These are phyloP conservation scores for Rachycentron canadum DNA, from an alignment of 2,797 vertebrate genomes.

Conservation along the genomic window DNA sequence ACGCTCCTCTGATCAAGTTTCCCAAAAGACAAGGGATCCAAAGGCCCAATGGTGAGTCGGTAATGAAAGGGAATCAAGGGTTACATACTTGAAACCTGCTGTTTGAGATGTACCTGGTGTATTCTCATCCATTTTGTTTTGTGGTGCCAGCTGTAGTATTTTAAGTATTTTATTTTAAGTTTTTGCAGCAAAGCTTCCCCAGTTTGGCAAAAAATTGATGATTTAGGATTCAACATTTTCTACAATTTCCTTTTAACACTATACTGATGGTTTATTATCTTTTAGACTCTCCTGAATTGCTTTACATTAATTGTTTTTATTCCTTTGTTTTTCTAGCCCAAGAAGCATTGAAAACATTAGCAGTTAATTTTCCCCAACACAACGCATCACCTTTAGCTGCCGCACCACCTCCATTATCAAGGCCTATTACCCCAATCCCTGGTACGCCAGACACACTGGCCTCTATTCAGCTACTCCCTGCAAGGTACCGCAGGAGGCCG, in stretches of 20 bases:
- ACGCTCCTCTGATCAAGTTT: constrained; percentile 85
- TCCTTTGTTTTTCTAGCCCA: constrained; percentile 61
- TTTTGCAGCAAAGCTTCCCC: background rate
- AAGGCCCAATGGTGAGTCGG: constrained; percentile 82
- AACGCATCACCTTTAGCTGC: constrained; percentile 46
- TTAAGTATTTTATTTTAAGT: background rate
- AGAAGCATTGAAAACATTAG: constrained; percentile 77
- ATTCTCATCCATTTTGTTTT: background rate
- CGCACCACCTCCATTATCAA: constrained; percentile 49
- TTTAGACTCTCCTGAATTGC: background rate
- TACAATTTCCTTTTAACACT: background rate
- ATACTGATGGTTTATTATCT: background rate
- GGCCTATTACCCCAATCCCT: constrained; percentile 66
- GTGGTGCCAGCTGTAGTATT: background rate
- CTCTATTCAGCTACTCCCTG: constrained; percentile 79
- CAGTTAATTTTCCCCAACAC: constrained; percentile 60
- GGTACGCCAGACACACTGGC: constrained; percentile 80
- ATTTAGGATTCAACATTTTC: background rate
- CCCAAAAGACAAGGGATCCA: constrained; percentile 73
- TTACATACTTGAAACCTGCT: background rate
- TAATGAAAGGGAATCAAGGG: background rate
- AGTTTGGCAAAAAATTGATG: background rate
- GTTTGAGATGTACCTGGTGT: background rate
- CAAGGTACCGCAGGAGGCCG: constrained; percentile 83
- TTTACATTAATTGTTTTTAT: background rate